Evolutionary conservation across 2,797 vertebrate species (phyloP), one percentile per base, ranked within the genome.

Genomic region (Dromococcyx pavoninus): DNA sequence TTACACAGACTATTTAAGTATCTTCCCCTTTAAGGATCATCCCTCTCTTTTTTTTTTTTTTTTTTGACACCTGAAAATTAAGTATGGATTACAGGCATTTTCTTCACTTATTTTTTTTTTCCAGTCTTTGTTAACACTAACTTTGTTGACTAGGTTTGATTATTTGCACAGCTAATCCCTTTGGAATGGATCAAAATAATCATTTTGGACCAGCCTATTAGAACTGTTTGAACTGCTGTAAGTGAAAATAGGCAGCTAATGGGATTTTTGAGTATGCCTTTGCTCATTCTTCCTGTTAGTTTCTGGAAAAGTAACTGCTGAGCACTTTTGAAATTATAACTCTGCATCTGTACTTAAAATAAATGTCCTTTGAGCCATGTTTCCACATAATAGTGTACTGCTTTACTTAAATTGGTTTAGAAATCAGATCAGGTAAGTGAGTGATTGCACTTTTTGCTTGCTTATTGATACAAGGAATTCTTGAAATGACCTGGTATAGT

Each of bases 51-150:
- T 67, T 93, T 93, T 89, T 35, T 5, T 14, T n/a, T 57, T 4
- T n/a, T 13, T 69, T 70, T 91, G 73, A n/a, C 48, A 77, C 39
- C 28, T 30, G 67, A 89, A 73, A 82, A 94, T 94, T 90, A 86
- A 96, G 92, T 92, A 84, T n/a, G 39, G 66, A 90, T 93, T 93
- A 72, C 84, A 93, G 75, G 58, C 56, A 77, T 84, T 86, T 66
- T 24, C 25, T 94, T 35, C 37, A 18, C 46, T 66, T 60, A 85
- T 92, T 41, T 28, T 28, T 28, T 28, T 28, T 3, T 28, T 6
- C n/a, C 75, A 56, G 23, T 44, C 78, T 79, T 92, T 57, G 43
- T 93, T 86, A 76, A 67, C 54, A 82, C 85, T 30, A 48, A 66
- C 16, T 69, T 91, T 90, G 84, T 58, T 24, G 66, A 9, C 64